Conservation (phyloP, 2,888 invertebrate species). For the Conistra vaccinii region DNA sequence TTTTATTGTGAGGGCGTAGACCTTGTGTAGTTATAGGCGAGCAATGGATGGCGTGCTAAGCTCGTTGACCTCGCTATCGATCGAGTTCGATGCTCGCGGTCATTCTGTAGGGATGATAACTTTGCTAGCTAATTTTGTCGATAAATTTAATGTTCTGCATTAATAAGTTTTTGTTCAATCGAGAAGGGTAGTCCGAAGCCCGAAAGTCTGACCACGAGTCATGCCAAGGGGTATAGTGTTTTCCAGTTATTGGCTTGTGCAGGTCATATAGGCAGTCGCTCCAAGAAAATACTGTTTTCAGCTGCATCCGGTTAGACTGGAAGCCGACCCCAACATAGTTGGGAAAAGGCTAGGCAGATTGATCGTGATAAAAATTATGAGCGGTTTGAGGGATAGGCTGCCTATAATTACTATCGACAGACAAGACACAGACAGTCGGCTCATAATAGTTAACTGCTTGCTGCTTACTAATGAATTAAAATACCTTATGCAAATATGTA, state of each 20-base stretch:
- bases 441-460: neutral
- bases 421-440: too few relatives aligned
- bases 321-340: too few relatives aligned
- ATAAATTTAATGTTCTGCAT: neutral
- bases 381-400: neutral
- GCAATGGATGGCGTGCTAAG: conserved; percentile 19
- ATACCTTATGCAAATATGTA: too few relatives aligned
- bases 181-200: neutral
- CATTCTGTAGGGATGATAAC: conserved; percentile 1
- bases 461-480: neutral
- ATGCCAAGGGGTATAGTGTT: too few relatives aligned
- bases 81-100: conserved; percentile 32
- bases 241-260: too few relatives aligned
- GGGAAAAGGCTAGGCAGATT: too few relatives aligned
- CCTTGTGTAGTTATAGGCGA: neutral
- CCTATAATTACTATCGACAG: neutral
- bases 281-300: too few relatives aligned
- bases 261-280: too few relatives aligned
- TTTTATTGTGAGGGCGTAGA: neutral
- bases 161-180: neutral
- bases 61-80: conserved; percentile 30
- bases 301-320: too few relatives aligned
- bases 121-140: neutral
- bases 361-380: neutral
- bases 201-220: too few relatives aligned